Base-by-base conservation (phyloP, 2,113 vertebrate genomes). In the Antidorcas marsupialis region DNA sequence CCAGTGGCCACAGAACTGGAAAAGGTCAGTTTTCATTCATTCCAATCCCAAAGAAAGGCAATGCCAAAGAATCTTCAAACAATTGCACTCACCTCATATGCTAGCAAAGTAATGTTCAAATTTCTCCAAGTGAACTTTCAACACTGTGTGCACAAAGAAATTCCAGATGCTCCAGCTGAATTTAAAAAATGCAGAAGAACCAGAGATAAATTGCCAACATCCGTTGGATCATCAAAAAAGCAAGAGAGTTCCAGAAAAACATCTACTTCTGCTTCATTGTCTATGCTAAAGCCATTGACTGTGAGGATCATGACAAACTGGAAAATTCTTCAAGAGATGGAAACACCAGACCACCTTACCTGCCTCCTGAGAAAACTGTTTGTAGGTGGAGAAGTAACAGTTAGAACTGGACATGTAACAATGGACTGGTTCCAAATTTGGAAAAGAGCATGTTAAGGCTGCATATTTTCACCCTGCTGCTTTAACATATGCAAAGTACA, bases 151-250 rank as follows among this genome's bases (percentile, higher is more conserved):
- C 36, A 71, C n/a, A 71, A 71, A 71, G 67, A 71, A 39, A 21
- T 6, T 71, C 19, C n/a, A 71, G 67, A 71, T 39, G n/a, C 39
- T 71, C n/a, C 39, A 71, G 67, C 19, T 71, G n/a, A 36, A 39
- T 71, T 39, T 12, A 12, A n/a, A 71, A 71, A 71, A 71, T 0
- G 0, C 67, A 39, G n/a, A 36, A 21, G n/a, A 71, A 71, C n/a
- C 67, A 39, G 67, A 71, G n/a, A 71, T 71, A 71, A 71, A 71
- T 71, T 71, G n/a, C 5, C 67, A 71, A 23, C n/a, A 71, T 39
- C 19, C 0, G 0, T 0, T 71, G 67, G 10, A 39, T 39, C 67
- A 71, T 39, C 0, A 1, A 23, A 39, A 71, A 71, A 71, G 9
- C n/a, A 71, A 71, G n/a, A 71, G 67, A 23, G 19, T 71, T 12